Percentiles rank a stretch among this genome's conserved stretches.
Conservation (phyloP, 2,888 invertebrate genomes). For the Doris montereyensis region DNA sequence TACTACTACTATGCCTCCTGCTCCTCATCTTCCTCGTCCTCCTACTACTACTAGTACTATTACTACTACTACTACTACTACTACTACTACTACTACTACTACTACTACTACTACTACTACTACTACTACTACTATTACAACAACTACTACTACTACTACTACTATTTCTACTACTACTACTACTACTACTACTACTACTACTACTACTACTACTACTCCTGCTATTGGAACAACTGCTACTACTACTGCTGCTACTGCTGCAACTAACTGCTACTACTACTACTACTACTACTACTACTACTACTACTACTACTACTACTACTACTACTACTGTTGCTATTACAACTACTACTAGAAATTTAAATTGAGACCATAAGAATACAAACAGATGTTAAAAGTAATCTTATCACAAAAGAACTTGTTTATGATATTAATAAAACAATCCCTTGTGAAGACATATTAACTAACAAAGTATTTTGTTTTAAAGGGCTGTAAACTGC, state of each 20-base stretch:
- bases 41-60: slow-evolving; percentile 10
- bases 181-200: slow-evolving; percentile 16
- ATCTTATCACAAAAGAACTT: too few species aligned
- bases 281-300: not conserved
- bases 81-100: slow-evolving; percentile 12
- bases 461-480: too few species aligned
- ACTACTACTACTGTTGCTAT: not conserved
- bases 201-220: slow-evolving; percentile 33
- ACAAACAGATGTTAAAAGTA: too few species aligned
- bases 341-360: too few species aligned
- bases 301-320: not conserved
- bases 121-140: slow-evolving; percentile 7
- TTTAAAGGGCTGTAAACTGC: too few species aligned
- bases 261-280: slow-evolving; percentile 16
- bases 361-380: too few species aligned
- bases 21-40: not conserved
- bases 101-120: slow-evolving; percentile 21
- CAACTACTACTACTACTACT: not conserved
- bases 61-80: slow-evolving; percentile 30
- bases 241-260: slow-evolving; percentile 20
- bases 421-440: too few species aligned
- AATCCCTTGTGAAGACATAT: too few species aligned
- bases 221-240: too few species aligned
- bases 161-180: not conserved
- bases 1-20: not conserved